Base-by-base conservation (phyloP, 2,113 vertebrate genomes). In the Eleginops maclovinus region DNA sequence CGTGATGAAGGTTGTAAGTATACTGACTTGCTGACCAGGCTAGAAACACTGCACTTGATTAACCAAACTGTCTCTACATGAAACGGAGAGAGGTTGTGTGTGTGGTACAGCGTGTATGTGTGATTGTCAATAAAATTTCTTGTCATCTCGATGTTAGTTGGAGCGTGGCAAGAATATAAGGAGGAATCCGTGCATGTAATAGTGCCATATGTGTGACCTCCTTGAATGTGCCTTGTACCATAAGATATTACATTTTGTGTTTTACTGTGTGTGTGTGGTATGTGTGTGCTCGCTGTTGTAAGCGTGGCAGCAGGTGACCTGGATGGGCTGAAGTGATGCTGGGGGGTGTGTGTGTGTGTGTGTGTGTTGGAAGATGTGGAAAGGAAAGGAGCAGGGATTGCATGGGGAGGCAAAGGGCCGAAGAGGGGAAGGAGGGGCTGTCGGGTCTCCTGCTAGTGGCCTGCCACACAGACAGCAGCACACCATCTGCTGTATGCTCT, bases 401-500 rank as follows among this genome's bases (percentile, higher is more conserved):
- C 56, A 77, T 81, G 40, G 64, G 49, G 69, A 68, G 68, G 64
- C 59, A 65, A 40, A 62, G 61, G 79, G 65, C 66, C 22, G 56
- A 64, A 53, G 68, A 85, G 62, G 80, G 51, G 50, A 69, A 68
- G 88, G 86, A 83, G 87, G 88, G 60, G 83, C 64, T 80, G 84
- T 66, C 70, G 78, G 86, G 81, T 88, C 88, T 91, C 88, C 90
- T 88, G 91, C 90, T 91, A 85, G 93, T 92, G 87, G 86, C 88
- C 77, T 88, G 79, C 88, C 87, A 89, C 86, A 81, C 86, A 75
- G 82, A 90, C 87, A 91, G 88, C 89, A 84, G 83, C 87, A 71
- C 87, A 90, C 93, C 93, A 94, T 95, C 94, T 95, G 94, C 92
- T 91, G 78, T 76, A 77, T 70, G 88, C 81, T 88, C 92, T 83